Conservation (phyloP, 2,113 vertebrate species). For the Chaetodon trifascialis region DNA sequence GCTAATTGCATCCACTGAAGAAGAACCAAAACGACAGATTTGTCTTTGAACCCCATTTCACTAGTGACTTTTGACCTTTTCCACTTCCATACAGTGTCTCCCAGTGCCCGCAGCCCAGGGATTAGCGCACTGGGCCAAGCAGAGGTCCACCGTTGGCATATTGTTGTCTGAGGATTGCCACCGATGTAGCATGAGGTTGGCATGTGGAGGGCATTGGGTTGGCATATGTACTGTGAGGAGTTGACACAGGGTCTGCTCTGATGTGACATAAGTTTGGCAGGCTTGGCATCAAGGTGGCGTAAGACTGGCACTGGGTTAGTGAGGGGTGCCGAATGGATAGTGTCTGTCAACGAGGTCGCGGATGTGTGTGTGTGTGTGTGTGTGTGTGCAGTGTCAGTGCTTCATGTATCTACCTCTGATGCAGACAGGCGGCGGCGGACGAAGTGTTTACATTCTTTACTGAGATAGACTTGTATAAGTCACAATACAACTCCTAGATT, state of each 20-base stretch:
- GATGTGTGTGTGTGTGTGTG: background rate
- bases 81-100: conserved; percentile 50
- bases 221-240: conserved; percentile 74
- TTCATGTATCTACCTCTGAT: background rate
- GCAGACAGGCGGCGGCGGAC: background rate
- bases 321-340: conserved; percentile 59
- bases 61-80: conserved; percentile 71
- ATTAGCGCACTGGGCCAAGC: conserved; percentile 48
- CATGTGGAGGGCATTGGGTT: conserved; percentile 75
- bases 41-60: conserved; percentile 69
- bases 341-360: conserved; percentile 58
- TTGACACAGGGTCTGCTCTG: conserved; percentile 72
- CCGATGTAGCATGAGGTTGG: conserved; percentile 74
- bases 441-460: background rate
- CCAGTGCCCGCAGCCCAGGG: conserved; percentile 22
- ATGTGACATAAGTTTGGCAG: conserved; percentile 82
- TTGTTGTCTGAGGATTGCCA: conserved; percentile 71
- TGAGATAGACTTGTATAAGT: background rate
- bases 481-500: background rate
- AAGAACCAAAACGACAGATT: conserved; percentile 71
- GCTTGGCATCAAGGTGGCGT: conserved; percentile 73
- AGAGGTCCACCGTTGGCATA: conserved; percentile 67
- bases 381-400: background rate
- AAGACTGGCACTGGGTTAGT: conserved; percentile 74
- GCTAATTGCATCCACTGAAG: conserved; percentile 79